Evolutionary conservation across 2,797 vertebrate species (phyloP), one percentile per base, ranked within the genome.

Genomic region (Hoplostethus mediterraneus): DNA sequence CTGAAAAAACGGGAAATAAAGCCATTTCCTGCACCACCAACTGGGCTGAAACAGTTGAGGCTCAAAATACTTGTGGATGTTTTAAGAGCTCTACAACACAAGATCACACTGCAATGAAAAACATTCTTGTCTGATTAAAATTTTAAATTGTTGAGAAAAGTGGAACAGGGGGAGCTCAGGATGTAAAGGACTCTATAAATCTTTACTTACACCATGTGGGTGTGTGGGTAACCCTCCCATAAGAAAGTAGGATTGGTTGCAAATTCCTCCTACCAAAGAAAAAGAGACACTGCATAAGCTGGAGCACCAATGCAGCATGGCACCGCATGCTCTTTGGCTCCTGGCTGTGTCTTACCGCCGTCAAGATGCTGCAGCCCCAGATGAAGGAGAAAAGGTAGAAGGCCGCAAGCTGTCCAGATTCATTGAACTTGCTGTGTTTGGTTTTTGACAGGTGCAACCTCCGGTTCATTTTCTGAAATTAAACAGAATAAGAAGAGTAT

Each of bases 341-440:
- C 49, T 59, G 58, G 56, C 31, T 16, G 60, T 33, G 33, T 71
- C 93, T 73, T 94, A 96, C 95, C 91, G 91, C 92, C 55, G 94
- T 95, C 45, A 96, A 87, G 90, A 96, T 95, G 92, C 95, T 95
- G 91, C 94, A 92, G 89, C 96, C 96, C 95, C 95, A 96, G 76
- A 94, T 44, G 86, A 96, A 95, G 72, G 96, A 97, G 89, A 95
- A 93, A 63, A 96, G 86, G 90, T 95, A 96, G 91, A 96, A 97
- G 25, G 93, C 94, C 1, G 93, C 95, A 1, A 97, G 93, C 83
- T 96, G 96, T 47, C 96, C 96, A 0, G 94, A 96, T 73, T 96
- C 95, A n/a, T 95, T 96, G 90, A 96, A 96, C 92, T 96, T 95
- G 94, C 95, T 97, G 92, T 96, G 95, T 82, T 96, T 96, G 40